Evolutionary conservation across 2,888 invertebrate species (phyloP).

Genomic region (Keiferia lycopersicella): DNA sequence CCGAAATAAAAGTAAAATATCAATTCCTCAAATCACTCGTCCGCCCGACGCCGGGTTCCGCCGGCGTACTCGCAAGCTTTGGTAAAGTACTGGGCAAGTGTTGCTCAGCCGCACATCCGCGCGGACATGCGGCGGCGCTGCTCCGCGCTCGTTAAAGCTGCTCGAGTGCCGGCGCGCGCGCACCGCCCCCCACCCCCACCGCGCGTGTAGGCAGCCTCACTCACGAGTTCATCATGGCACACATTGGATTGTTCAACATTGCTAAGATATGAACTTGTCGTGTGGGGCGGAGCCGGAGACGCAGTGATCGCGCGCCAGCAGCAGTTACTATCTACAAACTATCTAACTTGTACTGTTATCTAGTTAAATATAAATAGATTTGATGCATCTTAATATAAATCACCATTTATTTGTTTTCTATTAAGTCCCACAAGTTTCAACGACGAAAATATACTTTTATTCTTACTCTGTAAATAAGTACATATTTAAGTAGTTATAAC

Average conservation of each 20-base stretch:
- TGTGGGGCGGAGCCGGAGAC: background rate
- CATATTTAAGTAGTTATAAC: conserved; percentile 20
- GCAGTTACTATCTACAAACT: conserved; percentile 25
- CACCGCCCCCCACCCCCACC: background rate
- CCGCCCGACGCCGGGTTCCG: background rate
- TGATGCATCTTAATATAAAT: conserved; percentile 45
- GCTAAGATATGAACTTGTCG: background rate
- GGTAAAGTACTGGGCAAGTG: background rate
- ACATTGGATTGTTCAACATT: background rate
- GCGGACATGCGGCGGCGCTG: background rate
- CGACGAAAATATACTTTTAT: conserved; percentile 32
- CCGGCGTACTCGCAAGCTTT: background rate
- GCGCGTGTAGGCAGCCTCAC: background rate
- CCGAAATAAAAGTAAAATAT: background rate
- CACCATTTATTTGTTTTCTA: conserved; percentile 38
- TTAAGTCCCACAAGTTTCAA: conserved; percentile 34
- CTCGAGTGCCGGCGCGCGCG: background rate
- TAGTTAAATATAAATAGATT: conserved; percentile 67
- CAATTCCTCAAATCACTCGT: conserved; percentile 1
- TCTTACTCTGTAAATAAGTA: conserved; percentile 25
- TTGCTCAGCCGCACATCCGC: background rate
- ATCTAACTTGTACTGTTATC: conserved; percentile 67
- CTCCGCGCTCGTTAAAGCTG: background rate
- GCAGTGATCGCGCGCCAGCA: background rate
- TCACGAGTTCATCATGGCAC: background rate